Conservation (phyloP, 2,888 invertebrate genomes). For the Hirtodrosophila alboralis region DNA sequence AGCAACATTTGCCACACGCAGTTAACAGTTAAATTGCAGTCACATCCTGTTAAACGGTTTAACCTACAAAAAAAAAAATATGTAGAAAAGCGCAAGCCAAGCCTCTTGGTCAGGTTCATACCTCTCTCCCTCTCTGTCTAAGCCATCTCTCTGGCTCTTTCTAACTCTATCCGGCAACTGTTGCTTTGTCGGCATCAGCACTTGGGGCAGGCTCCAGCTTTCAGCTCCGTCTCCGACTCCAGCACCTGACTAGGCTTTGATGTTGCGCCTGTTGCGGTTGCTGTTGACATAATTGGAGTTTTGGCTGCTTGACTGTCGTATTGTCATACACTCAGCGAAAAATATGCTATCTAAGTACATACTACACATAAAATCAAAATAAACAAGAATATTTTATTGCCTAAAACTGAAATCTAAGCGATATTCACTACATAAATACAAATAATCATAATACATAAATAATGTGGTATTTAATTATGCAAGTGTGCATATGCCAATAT, state of each 20-base stretch:
- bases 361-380: too few relatives aligned
- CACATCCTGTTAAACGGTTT: slow-evolving; percentile 76
- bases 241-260: slow-evolving; percentile 59
- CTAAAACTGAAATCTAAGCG: too few relatives aligned
- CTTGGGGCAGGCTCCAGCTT: slow-evolving; percentile 36
- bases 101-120: slow-evolving; percentile 40
- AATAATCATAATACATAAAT: too few relatives aligned
- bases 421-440: too few relatives aligned
- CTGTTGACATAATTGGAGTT: slow-evolving; percentile 78
- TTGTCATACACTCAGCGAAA: background rate
- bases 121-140: background rate
- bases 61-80: slow-evolving; percentile 57
- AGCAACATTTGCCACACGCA: slow-evolving; percentile 56
- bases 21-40: slow-evolving; percentile 60
- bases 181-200: slow-evolving; percentile 51
- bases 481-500: too few relatives aligned
- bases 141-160: background rate
- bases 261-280: slow-evolving; percentile 68
- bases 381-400: too few relatives aligned
- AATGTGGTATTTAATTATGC: too few relatives aligned
- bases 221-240: slow-evolving; percentile 1
- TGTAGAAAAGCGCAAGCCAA: slow-evolving; percentile 30
- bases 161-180: slow-evolving; percentile 31
- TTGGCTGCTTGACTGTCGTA: slow-evolving; percentile 50
- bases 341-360: too few relatives aligned